A percentile compares a stretch with the other conserved stretches of the same genome.
These are phyloP conservation scores for Thunnus albacares DNA, from an alignment of 2,797 vertebrate genomes.

Conservation along the genomic window DNA sequence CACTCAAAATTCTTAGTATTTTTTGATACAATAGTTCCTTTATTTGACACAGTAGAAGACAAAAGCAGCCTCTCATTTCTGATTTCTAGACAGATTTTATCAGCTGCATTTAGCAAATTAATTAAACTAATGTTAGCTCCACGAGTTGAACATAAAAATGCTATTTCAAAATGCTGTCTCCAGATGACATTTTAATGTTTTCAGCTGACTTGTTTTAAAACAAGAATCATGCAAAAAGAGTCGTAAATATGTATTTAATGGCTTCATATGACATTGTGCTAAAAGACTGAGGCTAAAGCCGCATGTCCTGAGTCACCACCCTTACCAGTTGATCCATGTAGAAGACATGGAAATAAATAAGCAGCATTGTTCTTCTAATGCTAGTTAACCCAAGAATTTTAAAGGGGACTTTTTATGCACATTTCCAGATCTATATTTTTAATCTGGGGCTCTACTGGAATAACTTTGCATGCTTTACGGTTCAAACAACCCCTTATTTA, in stretches of 20 bases:
- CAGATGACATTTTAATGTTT: neutral
- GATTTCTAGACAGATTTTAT: slow-evolving; percentile 13
- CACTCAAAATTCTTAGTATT: neutral
- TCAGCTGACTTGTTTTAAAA: neutral
- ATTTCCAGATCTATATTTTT: no score
- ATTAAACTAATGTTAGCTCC: slow-evolving; percentile 2
- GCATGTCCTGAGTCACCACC: neutral
- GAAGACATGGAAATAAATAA: no score
- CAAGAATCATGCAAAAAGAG: no score
- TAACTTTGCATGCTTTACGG: no score
- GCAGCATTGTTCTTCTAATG: no score
- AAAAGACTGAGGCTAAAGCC: neutral
- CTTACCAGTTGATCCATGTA: neutral
- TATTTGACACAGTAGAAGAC: slow-evolving; percentile 12
- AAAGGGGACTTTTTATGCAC: no score
- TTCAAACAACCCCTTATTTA: no score
- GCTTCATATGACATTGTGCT: neutral
- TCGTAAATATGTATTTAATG: slow-evolving; percentile 7
- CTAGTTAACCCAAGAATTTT: no score
- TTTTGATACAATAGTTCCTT: neutral
- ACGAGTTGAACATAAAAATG: slow-evolving; percentile 3
- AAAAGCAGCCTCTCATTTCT: neutral
- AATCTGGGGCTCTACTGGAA: no score
- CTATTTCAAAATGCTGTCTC: neutral
- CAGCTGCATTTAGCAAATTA: neutral